Evolutionary conservation across 2,113 vertebrate species (phyloP), one percentile per base, ranked within the genome.

Genomic region (Marmota flaviventris): DNA sequence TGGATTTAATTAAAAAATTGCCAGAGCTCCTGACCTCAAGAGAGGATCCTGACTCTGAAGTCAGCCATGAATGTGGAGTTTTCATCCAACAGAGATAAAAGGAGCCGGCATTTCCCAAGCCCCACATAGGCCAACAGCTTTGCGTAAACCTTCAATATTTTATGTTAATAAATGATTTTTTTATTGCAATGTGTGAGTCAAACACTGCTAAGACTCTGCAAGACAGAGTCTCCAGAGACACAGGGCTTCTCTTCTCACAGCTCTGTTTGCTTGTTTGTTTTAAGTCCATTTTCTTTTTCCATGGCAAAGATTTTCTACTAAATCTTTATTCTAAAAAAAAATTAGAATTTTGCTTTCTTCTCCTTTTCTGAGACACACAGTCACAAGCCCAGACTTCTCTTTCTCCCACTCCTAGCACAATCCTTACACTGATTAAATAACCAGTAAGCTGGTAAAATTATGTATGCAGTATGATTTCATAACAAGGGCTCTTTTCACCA

Each of bases 251-350:
- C 1, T n/a, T 12, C 65, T 8, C 7, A 1, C 1, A 1, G 11
- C 18, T 53, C 51, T 29, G 13, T 63, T 58, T 79, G 7, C 83
- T n/a, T 29, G n/a, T 25, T 37, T 6, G 70, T 4, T 12, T 48
- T 29, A 56, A 72, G 5, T 39, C 67, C 29, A 12, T 73, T 29
- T 58, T 29, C 67, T 29, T 14, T 37, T 67, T 45, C 81, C 22
- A n/a, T 10, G 11, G 34, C 11, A 20, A 13, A 51, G 9, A 65
- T 37, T 32, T 37, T 25, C 76, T 32, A 51, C 25, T 75, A 29
- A 51, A 58, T 83, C 61, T 85, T 67, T 65, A 75, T 45, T 42
- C 18, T 65, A 45, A 65, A 53, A 83, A 83, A 79, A 83, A 79
- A 27, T 94, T 37, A 9, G n/a, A 73, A 65, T 51, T 75, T 34